phyloP scores from a whole-genome alignment of 2,888 invertebrate species.

The Parnassius orleans region DNA sequence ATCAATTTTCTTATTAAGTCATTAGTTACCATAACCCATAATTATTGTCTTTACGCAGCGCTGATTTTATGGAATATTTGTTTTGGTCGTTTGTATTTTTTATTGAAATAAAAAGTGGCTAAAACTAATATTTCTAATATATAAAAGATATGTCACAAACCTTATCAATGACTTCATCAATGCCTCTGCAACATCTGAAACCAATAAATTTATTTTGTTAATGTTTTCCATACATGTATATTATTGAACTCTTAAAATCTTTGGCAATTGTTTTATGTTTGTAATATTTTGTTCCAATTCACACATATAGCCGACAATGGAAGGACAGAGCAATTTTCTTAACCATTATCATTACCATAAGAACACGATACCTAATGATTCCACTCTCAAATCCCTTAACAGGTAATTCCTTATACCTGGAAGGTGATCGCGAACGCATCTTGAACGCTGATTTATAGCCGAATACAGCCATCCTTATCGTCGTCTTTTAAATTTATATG shows the following conservation, averaged over 20 bases:
- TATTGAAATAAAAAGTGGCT: no score
- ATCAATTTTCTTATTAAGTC: no score
- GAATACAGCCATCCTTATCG: conserved; percentile 47
- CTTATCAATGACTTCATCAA: conserved; percentile 38
- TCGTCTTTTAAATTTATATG: conserved; percentile 31
- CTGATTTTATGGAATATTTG: no score
- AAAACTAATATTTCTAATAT: no score
- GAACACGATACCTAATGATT: conserved; percentile 60
- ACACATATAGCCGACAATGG: conserved; percentile 14
- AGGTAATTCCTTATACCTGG: conserved; percentile 70
- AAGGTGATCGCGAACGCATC: conserved; percentile 50
- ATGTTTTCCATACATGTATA: conserved; percentile 9
- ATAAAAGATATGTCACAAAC: conserved; percentile 3
- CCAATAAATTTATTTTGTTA: conserved; percentile 31
- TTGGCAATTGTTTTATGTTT: not conserved
- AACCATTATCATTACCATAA: conserved; percentile 47
- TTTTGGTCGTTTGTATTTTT: no score
- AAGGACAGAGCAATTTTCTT: conserved; percentile 45
- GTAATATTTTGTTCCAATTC: not conserved
- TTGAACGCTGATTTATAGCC: conserved; percentile 21
- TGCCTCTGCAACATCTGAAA: conserved; percentile 52
- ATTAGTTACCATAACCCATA: no score
- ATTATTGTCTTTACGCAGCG: no score
- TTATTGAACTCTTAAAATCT: not conserved
- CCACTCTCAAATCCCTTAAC: conserved; percentile 66